Evolutionary conservation across 2,113 vertebrate species (phyloP).

Genomic region (Neopipo cinnamomea): DNA sequence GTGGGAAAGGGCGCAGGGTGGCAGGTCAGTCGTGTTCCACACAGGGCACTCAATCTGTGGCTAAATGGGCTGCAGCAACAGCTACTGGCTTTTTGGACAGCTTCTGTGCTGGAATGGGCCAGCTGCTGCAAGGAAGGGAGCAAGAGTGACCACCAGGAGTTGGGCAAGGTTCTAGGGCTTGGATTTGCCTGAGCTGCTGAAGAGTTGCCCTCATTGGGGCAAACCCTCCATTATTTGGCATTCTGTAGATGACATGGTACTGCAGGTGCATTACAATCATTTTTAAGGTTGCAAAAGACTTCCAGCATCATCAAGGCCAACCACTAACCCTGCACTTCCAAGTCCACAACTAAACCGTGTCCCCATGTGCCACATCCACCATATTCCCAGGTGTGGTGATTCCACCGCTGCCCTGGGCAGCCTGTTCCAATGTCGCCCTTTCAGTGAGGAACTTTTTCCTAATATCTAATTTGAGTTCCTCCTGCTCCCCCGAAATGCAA

Average conservation of each 20-base stretch:
- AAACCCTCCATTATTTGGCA: rapidly evolving
- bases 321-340: not conserved
- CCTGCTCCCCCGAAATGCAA: not conserved
- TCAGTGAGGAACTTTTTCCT: not conserved
- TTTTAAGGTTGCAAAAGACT: not conserved
- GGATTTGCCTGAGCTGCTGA: not conserved
- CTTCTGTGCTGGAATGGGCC: not conserved
- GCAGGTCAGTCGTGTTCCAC: not conserved
- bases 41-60: no score
- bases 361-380: not conserved
- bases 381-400: not conserved
- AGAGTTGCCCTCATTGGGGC: not conserved
- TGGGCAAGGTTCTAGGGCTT: not conserved
- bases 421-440: not conserved
- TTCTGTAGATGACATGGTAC: not conserved
- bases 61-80: not conserved
- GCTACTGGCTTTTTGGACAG: not conserved
- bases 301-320: not conserved
- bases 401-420: not conserved
- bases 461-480: not conserved
- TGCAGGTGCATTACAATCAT: not conserved
- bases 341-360: not conserved
- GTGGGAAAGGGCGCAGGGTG: not conserved
- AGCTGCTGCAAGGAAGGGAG: not conserved
- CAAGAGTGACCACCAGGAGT: not conserved